Evolutionary conservation across 2,113 vertebrate species (phyloP), one percentile per base, ranked within the genome.

Genomic region (Montifringilla adamsi): DNA sequence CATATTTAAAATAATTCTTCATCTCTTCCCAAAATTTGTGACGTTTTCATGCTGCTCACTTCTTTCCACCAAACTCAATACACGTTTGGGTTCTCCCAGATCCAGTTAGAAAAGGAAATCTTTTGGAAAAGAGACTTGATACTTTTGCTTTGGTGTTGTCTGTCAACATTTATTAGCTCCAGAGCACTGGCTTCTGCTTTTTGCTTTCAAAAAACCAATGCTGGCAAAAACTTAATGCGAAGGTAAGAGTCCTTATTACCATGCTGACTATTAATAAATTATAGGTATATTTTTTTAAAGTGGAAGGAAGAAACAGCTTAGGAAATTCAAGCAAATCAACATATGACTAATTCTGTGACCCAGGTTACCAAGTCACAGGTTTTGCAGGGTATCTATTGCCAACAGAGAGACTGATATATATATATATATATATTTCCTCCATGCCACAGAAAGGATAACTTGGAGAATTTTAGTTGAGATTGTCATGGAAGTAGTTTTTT

Each of bases 361-460:
- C 15, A 55, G 35, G 33, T 70, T 69, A 90, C 19, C 23, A 47
- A 46, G 31, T 70, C 64, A 70, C 19, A 46, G 15, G 22, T 84
- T 81, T 70, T 66, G 39, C 3, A 6, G 24, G 24, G 44, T 58
- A 69, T 52, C 20, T 68, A 11, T 37, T 77, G 10, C n/a, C 22
- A 82, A 4, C 11, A 41, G 16, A 64, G 14, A 88, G 3, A 13
- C 0, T 0, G 4, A n/a, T 17, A 17, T 17, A 33, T 20, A 83
- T 55, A n/a, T 17, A 17, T 17, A 33, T 20, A 83, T 55, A 55
- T 19, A 47, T 12, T 41, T 18, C 7, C 24, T 47, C 16, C 13
- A 9, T 41, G 11, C 3, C 12, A 49, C 1, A 2, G 20, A 79
- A 95, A 73, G 12, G 14, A n/a, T 7, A 33, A 13, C 31, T 82